Percentiles rank a stretch among this genome's conserved stretches.
Evolutionary conservation across 1,140 invertebrate genomes (phyloP).

Genomic region (Aleiodes sp.): DNA sequence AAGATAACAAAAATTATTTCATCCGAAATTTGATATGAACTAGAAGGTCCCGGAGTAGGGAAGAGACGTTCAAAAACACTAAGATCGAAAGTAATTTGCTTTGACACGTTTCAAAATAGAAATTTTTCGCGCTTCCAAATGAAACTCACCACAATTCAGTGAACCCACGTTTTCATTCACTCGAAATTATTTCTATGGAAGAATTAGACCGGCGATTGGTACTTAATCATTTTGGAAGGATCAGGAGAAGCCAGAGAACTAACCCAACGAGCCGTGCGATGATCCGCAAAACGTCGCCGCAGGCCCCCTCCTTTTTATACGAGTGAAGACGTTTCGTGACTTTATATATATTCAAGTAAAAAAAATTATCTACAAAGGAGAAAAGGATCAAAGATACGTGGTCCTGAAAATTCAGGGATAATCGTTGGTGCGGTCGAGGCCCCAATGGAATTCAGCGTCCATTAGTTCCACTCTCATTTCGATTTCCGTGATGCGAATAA

Average conservation of each 20-base stretch:
- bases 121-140: too few species aligned
- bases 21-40: too few species aligned
- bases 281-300: slow-evolving; percentile 10
- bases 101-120: too few species aligned
- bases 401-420: slow-evolving; percentile 6
- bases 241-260: slow-evolving; percentile 9
- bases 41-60: too few species aligned
- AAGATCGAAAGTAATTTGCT: too few species aligned
- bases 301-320: background rate
- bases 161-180: background rate
- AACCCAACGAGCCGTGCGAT: slow-evolving; percentile 11
- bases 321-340: slow-evolving; percentile 17
- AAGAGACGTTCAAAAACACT: too few species aligned
- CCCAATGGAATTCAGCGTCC: background rate
- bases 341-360: slow-evolving; percentile 9
- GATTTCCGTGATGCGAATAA: slow-evolving; percentile 16
- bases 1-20: too few species aligned
- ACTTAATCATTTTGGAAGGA: slow-evolving; percentile 10
- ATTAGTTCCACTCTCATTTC: slow-evolving; percentile 16
- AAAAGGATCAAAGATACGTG: background rate
- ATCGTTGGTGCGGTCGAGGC: background rate
- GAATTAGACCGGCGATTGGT: slow-evolving; percentile 5
- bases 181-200: background rate
- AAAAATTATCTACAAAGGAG: background rate
- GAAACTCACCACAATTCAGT: too few species aligned